Conservation (phyloP, 2,888 invertebrate genomes). For the Pasiphila rectangulata region DNA sequence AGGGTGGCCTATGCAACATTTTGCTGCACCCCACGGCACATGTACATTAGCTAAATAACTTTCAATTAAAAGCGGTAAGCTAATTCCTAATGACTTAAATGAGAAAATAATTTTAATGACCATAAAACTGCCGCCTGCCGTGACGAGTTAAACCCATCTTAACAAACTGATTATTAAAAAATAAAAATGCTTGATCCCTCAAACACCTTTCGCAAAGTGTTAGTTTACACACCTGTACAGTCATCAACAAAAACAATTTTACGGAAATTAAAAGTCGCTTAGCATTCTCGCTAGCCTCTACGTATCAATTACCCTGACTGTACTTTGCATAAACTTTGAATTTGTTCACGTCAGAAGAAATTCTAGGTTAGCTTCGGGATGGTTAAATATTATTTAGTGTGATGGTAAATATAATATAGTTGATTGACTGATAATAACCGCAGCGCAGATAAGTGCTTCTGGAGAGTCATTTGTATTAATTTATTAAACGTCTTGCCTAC, state of each 20-base stretch:
- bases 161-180: not conserved
- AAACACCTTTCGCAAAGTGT: conserved; percentile 26
- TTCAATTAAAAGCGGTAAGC: too few species aligned
- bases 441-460: not conserved
- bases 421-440: not conserved
- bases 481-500: too few species aligned
- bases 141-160: not conserved
- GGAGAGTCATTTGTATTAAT: too few species aligned
- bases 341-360: conserved; percentile 35
- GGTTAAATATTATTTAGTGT: conserved; percentile 19
- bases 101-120: not conserved
- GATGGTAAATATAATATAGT: conserved; percentile 3
- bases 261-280: conserved; percentile 43
- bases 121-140: not conserved
- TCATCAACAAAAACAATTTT: conserved; percentile 37
- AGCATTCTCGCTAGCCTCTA: conserved; percentile 24
- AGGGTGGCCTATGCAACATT: too few species aligned
- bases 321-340: conserved; percentile 40
- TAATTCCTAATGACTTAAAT: not conserved
- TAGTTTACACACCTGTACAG: conserved; percentile 27
- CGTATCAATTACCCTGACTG: conserved; percentile 39
- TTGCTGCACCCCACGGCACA: too few species aligned
- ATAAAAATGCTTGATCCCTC: not conserved
- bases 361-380: conserved; percentile 23
- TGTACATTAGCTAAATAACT: too few species aligned